Base-by-base conservation (phyloP, 2,888 invertebrate genomes). In the Morinoia aosen region DNA sequence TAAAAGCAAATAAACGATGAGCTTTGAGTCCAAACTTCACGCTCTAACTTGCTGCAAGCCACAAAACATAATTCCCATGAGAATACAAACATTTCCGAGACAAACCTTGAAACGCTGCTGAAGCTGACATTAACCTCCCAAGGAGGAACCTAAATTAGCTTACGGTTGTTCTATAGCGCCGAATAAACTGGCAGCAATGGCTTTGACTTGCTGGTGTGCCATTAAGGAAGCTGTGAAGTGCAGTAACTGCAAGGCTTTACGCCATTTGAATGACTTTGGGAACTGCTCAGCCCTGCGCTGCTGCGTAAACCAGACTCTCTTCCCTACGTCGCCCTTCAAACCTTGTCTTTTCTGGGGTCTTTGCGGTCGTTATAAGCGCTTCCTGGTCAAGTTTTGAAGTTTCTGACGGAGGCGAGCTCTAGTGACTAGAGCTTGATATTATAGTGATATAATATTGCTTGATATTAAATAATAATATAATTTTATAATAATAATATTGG, bases 201-300 rank as follows among this genome's bases (percentile, higher is more conserved):
- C 93, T 93, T 57, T 57, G 93, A 93, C 93, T 93, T 93, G 93
- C 93, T 57, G 48, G 57, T 57, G 93, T 19, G 93, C 93, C 93
- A 57, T 93, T 93, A 93, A 19, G 48, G 93, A 48, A 93, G 93
- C 93, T 93, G 93, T 93, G 93, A 93, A 93, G 57, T 57, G 56
- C 48, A 12, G 57, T 48, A n/a, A 57, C 56, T 57, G 12, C 93
- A 93, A 16, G 56, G 57, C 57, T 93, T 93, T 93, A 93, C 57
- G 93, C 14, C 56, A 11, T 57, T 48, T 57, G 16, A 57, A 93
- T 19, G 93, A 48, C 93, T 57, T 93, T 33, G 58, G 93, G 57
- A 93, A 93, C 57, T 93, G 93, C 93, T 57, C 57, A 93, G 93
- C 93, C 33, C n/a, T 57, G 11, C 93, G 25, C 57, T 16, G 90